Evolutionary conservation across 2,113 vertebrate species (phyloP).

Genomic region (Phaethornis superciliosus): DNA sequence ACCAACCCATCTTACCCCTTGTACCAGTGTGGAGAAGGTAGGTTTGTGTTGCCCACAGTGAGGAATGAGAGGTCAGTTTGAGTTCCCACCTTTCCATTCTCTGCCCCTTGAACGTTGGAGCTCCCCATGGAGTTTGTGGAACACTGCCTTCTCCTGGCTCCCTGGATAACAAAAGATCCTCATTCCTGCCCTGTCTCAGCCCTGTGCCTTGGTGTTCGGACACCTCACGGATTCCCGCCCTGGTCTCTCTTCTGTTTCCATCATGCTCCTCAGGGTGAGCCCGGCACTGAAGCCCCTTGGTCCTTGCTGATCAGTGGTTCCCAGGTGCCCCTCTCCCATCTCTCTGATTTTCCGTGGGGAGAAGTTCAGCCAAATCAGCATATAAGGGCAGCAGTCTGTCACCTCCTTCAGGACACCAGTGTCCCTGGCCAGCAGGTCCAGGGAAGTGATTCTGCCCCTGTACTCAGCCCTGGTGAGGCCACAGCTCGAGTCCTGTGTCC

Average conservation of each 20-base stretch:
- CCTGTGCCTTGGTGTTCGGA: fast-evolving
- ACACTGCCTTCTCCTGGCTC: neutral
- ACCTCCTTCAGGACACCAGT: neutral
- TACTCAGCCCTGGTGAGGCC: too few species aligned
- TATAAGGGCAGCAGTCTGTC: too few species aligned
- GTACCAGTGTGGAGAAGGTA: neutral
- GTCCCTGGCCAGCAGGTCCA: too few species aligned
- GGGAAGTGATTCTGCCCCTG: too few species aligned
- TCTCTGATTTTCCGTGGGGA: neutral
- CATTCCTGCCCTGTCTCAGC: neutral
- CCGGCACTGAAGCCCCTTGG: neutral
- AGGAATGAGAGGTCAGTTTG: neutral
- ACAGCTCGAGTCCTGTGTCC: too few species aligned
- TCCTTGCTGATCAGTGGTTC: neutral
- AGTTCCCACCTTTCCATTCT: neutral
- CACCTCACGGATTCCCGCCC: neutral
- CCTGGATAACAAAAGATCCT: neutral
- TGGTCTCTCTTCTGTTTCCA: neutral
- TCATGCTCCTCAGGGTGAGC: fast-evolving
- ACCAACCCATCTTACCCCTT: neutral
- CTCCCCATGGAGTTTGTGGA: neutral
- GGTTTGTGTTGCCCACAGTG: fast-evolving
- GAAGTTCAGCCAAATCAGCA: neutral
- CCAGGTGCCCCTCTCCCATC: too few species aligned
- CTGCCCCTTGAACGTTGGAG: neutral